A percentile compares a stretch with the other conserved stretches of the same genome.
phyloP scores from a whole-genome alignment of 2,888 invertebrate genomes.

The Oscheius sp. region DNA sequence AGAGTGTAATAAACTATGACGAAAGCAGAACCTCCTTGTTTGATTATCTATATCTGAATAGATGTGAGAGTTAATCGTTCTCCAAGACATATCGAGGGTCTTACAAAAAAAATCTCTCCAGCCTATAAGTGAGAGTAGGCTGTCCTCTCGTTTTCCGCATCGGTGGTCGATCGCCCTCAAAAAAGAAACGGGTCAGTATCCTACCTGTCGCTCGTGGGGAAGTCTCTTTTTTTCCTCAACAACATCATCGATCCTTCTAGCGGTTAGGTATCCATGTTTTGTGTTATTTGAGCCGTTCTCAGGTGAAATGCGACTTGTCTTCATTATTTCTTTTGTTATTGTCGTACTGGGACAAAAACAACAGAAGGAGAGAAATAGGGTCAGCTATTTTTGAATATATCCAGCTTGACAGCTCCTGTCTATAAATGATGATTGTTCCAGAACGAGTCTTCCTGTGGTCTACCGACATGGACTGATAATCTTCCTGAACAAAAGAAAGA shows the following conservation, averaged over 20 bases:
- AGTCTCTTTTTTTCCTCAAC: too few relatives aligned
- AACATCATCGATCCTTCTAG: slow-evolving; percentile 9
- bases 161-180: slow-evolving; percentile 22
- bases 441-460: slow-evolving; percentile 21
- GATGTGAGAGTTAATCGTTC: too few relatives aligned
- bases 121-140: too few relatives aligned
- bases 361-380: slow-evolving; percentile 13
- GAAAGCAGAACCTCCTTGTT: too few relatives aligned
- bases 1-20: too few relatives aligned
- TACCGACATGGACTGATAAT: slow-evolving; percentile 3
- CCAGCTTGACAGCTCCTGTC: too few relatives aligned
- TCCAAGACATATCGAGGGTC: too few relatives aligned
- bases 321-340: neutral
- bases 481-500: slow-evolving; percentile 1
- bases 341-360: neutral
- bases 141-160: slow-evolving; percentile 1
- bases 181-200: slow-evolving; percentile 11
- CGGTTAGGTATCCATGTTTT: neutral
- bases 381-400: neutral
- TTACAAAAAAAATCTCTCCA: too few relatives aligned
- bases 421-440: neutral
- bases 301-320: neutral
- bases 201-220: neutral
- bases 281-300: neutral
- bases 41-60: too few relatives aligned